Percentiles rank a stretch among this genome's conserved stretches.
These are phyloP conservation scores for Drosophila histrio DNA, from an alignment of 2,888 invertebrate genomes.

Conservation along the genomic window DNA sequence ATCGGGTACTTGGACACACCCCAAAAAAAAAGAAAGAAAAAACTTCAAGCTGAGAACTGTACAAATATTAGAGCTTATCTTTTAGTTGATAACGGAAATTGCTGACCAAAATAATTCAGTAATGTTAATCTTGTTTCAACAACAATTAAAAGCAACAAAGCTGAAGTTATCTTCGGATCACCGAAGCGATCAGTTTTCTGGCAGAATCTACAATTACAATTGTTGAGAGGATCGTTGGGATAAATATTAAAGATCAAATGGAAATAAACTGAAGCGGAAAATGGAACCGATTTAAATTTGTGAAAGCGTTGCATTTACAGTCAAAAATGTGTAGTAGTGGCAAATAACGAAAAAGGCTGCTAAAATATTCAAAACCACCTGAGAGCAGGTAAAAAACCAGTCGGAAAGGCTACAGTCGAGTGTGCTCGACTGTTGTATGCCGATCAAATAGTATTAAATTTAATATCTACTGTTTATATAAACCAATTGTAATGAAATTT, in stretches of 20 bases:
- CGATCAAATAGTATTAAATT: too few relatives aligned
- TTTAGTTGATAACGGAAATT: slow-evolving; percentile 24
- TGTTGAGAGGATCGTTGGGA: neutral
- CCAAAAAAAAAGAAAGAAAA: slow-evolving; percentile 12
- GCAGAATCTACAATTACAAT: neutral
- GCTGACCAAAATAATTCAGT: slow-evolving; percentile 20
- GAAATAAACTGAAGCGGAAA: neutral
- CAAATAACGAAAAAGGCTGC: too few relatives aligned
- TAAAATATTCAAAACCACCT: too few relatives aligned
- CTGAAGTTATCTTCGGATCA: neutral
- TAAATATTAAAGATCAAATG: neutral
- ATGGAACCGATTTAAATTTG: neutral
- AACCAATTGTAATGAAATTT: too few relatives aligned
- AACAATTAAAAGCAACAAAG: neutral
- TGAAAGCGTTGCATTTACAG: neutral
- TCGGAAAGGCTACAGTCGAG: too few relatives aligned
- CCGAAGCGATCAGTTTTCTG: slow-evolving; percentile 13
- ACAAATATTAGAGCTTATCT: slow-evolving; percentile 28
- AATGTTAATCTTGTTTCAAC: slow-evolving; percentile 1
- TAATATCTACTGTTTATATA: too few relatives aligned
- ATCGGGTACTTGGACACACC: slow-evolving; percentile 18
- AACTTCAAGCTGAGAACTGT: slow-evolving; percentile 5
- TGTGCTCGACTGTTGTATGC: too few relatives aligned
- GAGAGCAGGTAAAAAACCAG: too few relatives aligned
- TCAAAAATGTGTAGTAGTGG: too few relatives aligned